A percentile compares a stretch with the other conserved stretches of the same genome.
Evolutionary conservation across 2,888 invertebrate species (phyloP).

Genomic region (Lasioglossum calceatum): DNA sequence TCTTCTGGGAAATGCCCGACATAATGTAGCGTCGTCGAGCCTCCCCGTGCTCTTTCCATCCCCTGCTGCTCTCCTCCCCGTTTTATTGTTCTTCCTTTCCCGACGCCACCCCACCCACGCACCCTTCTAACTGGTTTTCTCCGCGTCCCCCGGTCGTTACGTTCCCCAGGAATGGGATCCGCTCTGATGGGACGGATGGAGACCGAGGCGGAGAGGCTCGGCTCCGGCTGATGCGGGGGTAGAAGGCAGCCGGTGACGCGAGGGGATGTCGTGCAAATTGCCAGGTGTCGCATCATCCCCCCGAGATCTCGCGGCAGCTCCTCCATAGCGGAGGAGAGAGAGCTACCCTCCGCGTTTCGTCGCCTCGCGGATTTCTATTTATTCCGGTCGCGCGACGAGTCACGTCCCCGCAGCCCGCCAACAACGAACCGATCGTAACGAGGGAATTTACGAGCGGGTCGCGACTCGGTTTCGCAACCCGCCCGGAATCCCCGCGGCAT

Average conservation of each 20-base stretch:
- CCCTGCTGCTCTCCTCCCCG: background rate
- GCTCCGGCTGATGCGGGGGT: background rate
- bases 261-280: conserved; percentile 65
- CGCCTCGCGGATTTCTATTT: conserved; percentile 70
- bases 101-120: background rate
- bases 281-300: conserved; percentile 63
- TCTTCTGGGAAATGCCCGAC: conserved; percentile 73
- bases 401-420: conserved; percentile 9
- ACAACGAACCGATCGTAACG: conserved; percentile 42
- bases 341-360: conserved; percentile 33
- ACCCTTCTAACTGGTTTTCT: conserved; percentile 13
- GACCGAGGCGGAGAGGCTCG: background rate
- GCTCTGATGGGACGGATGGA: conserved; percentile 12
- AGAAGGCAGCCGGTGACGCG: conserved; percentile 21
- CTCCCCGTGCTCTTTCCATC: conserved; percentile 17
- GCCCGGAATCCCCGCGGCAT: background rate
- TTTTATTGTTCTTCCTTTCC: conserved; percentile 52
- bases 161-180: conserved; percentile 35
- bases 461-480: conserved; percentile 4
- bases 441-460: conserved; percentile 27
- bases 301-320: conserved; percentile 53
- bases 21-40: conserved; percentile 68
- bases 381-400: conserved; percentile 21
- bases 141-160: conserved; percentile 24
- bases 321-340: conserved; percentile 33